A percentile compares a stretch with the other conserved stretches of the same genome.
phyloP scores from a whole-genome alignment of 92 coral and sea anemone genomes.

The Virgularia gustaviana region DNA sequence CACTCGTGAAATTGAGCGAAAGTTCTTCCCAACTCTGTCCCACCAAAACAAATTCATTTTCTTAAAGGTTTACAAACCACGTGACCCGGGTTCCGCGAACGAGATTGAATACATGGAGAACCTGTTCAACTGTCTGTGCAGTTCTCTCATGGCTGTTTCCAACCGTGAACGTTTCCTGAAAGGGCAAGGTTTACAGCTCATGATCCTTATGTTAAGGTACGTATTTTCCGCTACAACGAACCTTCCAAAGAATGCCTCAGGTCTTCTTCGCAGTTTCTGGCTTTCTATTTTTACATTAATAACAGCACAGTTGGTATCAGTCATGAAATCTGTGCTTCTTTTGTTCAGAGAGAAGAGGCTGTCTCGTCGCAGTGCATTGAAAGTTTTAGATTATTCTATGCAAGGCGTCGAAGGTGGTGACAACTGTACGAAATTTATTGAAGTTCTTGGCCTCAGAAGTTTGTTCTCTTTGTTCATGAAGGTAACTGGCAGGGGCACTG shows the following conservation, averaged over 20 bases:
- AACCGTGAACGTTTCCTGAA: conserved; percentile 88
- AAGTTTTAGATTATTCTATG: conserved; percentile 93
- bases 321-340: background rate
- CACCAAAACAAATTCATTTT: no score
- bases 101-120: conserved; percentile 97
- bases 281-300: no score
- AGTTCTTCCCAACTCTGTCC: no score
- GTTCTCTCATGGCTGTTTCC: conserved; percentile 77
- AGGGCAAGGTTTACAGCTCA: conserved; percentile 93
- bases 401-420: conserved; percentile 90
- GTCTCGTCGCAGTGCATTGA: conserved; percentile 88
- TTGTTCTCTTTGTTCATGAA: conserved; percentile 89
- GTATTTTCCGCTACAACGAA: no score
- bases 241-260: no score
- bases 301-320: no score
- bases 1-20: no score
- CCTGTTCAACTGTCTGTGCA: conserved; percentile 90
- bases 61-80: conserved; percentile 75
- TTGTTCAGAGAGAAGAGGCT: conserved; percentile 76
- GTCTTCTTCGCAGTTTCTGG: no score
- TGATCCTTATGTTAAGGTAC: conserved; percentile 97
- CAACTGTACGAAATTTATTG: conserved; percentile 88
- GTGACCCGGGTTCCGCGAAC: conserved; percentile 84
- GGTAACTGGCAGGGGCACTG: no score
- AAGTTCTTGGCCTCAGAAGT: conserved; percentile 88